phyloP scores from a whole-genome alignment of 2,888 invertebrate genomes.

The Phragmatobia fuliginosa region DNA sequence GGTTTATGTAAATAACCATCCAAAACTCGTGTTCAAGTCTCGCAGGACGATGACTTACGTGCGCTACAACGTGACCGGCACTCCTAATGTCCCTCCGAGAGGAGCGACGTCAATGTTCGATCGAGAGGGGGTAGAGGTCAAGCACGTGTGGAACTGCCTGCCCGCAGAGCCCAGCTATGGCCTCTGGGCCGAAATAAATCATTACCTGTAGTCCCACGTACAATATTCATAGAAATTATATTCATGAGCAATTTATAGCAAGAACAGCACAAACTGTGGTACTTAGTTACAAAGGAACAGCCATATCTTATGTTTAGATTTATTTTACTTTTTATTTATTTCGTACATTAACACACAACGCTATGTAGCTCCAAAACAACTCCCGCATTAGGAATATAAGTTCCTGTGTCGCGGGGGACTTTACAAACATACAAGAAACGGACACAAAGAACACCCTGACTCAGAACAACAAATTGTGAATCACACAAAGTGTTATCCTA shows the following conservation, averaged over 20 bases:
- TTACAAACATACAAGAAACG: too few relatives aligned
- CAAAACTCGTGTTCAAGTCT: background rate
- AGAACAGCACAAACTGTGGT: background rate
- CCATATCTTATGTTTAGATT: background rate
- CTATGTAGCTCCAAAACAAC: too few relatives aligned
- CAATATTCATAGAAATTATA: conserved; percentile 1
- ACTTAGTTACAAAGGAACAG: background rate
- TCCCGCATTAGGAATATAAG: too few relatives aligned
- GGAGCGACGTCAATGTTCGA: conserved; percentile 4
- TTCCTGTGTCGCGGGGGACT: too few relatives aligned
- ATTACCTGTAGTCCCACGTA: background rate
- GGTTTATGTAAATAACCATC: background rate
- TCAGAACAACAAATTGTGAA: too few relatives aligned
- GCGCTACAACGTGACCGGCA: background rate
- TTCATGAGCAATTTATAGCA: background rate
- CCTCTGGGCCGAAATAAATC: conserved; percentile 6
- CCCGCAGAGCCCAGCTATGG: background rate
- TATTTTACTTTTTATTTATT: background rate
- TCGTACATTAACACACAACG: too few relatives aligned
- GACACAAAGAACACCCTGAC: too few relatives aligned
- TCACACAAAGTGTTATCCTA: too few relatives aligned
- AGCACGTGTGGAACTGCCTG: background rate
- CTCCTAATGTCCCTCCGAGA: background rate
- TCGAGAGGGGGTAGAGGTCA: conserved; percentile 11
- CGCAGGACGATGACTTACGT: background rate